These are phyloP conservation scores for Indri indri DNA, from an alignment of 2,113 vertebrate genomes.

Conservation along the genomic window DNA sequence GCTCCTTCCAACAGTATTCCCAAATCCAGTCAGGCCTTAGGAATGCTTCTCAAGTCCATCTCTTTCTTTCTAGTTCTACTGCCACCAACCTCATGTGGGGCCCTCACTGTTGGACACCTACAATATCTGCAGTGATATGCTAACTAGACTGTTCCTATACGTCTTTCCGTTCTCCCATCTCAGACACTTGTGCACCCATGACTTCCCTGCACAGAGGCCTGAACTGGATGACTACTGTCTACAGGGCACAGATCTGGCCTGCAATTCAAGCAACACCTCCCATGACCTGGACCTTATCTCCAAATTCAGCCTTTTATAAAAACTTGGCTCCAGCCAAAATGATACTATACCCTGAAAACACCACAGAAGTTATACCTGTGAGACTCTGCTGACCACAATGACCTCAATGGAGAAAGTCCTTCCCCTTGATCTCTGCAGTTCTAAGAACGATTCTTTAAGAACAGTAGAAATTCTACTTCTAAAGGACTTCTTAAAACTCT, in stretches of 20 bases:
- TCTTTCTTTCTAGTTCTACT: not conserved
- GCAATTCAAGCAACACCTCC: not conserved
- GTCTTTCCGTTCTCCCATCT: not conserved
- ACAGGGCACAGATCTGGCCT: not conserved
- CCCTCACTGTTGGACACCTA: not conserved
- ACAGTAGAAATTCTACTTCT: not conserved
- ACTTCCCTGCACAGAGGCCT: not conserved
- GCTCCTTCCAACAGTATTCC: not conserved
- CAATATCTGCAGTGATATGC: not conserved
- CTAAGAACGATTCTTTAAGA: not conserved
- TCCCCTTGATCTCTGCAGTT: not conserved
- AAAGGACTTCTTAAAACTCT: not conserved
- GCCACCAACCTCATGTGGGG: accelerated
- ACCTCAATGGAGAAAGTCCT: not conserved
- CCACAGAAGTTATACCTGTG: too few species aligned
- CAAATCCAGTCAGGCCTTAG: not conserved
- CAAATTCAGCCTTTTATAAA: not conserved
- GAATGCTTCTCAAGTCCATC: not conserved
- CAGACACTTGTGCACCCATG: not conserved
- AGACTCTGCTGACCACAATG: not conserved
- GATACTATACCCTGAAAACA: not conserved
- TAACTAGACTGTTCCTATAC: not conserved
- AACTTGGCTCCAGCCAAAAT: not conserved
- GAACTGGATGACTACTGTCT: not conserved
- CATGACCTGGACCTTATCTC: not conserved